Evolutionary conservation across 1,140 invertebrate genomes (phyloP), one percentile per base, ranked within the genome.

Genomic region (Drosophila sechellia): DNA sequence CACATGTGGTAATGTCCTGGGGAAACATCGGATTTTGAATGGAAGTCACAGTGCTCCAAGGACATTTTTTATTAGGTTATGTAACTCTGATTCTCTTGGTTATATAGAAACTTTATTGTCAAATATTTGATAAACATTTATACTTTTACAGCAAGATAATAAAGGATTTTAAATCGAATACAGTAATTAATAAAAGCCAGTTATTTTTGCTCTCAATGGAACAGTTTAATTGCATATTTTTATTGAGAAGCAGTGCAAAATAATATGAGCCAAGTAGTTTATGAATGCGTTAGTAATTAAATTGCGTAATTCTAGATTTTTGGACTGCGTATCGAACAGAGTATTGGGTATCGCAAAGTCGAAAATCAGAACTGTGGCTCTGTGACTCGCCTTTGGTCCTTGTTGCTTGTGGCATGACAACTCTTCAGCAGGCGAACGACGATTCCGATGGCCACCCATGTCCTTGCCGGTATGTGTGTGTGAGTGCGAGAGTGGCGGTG

Each of bases 391-490:
- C 35, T 57, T 52, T 39, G 35, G 61, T 48, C 31, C 53, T 58
- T 54, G 72, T 53, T 65, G 52, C 71, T 69, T 63, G 69, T 86
- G 75, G 35, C 78, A 86, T 86, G 81, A 85, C 81, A 85, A 86
- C 77, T 86, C 75, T 79, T 72, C 78, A 72, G 78, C 63, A 63
- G 68, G 48, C 79, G 58, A 73, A 52, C 42, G 59, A 64, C 55
- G 56, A 74, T 72, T 74, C 34, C 55, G 69, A 50, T 48, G 71
- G 59, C 60, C 35, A 53, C 49, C 63, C 56, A 55, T 58, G 54
- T 55, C 54, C 53, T 39, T 34, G 15, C 45, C 40, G 45, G 40
- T 56, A 46, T 50, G 55, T 58, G 35, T 43, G 54, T 52, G 50
- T 74, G 75, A 79, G 76, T 81, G 76, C 89, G 71, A 77, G 35